Evolutionary conservation across 2,113 vertebrate species (phyloP).

Genomic region (Gyps fulvus): DNA sequence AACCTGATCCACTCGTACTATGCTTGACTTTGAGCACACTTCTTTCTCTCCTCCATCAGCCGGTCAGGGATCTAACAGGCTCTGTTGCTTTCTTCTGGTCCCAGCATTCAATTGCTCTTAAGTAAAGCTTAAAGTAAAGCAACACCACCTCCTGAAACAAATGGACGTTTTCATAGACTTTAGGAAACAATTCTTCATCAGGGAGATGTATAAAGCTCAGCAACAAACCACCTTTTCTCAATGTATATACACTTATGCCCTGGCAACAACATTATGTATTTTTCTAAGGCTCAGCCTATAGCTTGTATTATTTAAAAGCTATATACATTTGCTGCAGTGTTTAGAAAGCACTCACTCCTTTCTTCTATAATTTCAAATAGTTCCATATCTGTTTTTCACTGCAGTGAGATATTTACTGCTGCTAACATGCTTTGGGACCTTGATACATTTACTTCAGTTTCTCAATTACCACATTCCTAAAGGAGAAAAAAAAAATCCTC

Average conservation of each 20-base stretch:
- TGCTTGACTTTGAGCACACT: background rate
- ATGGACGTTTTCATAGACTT: background rate
- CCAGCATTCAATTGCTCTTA: background rate
- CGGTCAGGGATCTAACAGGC: background rate
- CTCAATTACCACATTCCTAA: slow-evolving; percentile 13
- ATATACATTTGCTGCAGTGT: background rate
- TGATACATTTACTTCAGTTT: background rate
- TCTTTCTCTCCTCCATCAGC: background rate
- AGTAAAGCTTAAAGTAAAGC: background rate
- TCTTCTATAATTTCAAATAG: background rate
- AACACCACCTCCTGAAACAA: background rate
- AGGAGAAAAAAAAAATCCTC: background rate
- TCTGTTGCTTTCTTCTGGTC: background rate
- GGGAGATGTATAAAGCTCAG: background rate
- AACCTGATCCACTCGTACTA: background rate
- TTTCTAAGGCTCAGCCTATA: background rate
- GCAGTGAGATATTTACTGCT: background rate
- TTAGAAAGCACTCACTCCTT: background rate
- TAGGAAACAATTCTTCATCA: background rate
- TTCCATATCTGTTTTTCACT: background rate
- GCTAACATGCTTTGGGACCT: background rate
- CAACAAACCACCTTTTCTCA: background rate
- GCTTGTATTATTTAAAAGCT: background rate
- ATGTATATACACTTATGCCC: background rate
- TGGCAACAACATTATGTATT: background rate